A percentile compares a stretch with the other conserved stretches of the same genome.
These are phyloP conservation scores for Heliopora coerulea DNA, from an alignment of 92 coral and sea anemone species.

Conservation along the genomic window DNA sequence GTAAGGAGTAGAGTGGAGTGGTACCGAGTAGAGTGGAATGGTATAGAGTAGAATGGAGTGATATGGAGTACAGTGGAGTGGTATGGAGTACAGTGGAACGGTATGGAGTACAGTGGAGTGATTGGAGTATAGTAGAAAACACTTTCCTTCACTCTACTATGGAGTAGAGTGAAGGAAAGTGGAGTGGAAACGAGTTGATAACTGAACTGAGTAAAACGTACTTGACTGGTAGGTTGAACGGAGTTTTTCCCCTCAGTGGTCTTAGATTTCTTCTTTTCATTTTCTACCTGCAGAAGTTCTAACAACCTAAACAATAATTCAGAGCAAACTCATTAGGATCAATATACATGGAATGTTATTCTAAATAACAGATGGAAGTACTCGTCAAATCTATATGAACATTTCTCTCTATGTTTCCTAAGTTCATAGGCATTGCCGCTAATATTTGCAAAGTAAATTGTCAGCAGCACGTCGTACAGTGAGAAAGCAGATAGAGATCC, in stretches of 20 bases:
- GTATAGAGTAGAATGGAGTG: background rate
- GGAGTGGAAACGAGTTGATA: too few species aligned
- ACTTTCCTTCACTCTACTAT: too few species aligned
- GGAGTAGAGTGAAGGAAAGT: too few species aligned
- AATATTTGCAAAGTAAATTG: too few species aligned
- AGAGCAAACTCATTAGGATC: too few species aligned
- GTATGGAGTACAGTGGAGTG: background rate
- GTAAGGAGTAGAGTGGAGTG: background rate
- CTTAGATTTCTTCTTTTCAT: conserved; percentile 43
- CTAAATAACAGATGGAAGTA: too few species aligned
- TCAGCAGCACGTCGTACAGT: too few species aligned
- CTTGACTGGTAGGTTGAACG: background rate
- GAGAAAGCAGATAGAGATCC: too few species aligned
- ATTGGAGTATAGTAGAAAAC: background rate
- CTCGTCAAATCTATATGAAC: too few species aligned
- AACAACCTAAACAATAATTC: conserved; percentile 59
- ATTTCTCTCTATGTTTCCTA: too few species aligned
- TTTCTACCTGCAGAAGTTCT: conserved; percentile 76
- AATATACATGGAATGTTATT: too few species aligned
- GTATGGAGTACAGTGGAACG: background rate
- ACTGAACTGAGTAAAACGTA: background rate
- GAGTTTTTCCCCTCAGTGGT: conserved; percentile 16
- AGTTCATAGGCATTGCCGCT: too few species aligned
- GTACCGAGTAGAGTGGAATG: background rate
- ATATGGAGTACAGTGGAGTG: background rate